Base-by-base conservation (phyloP, 2,113 vertebrate genomes). In the Melanostigma gelatinosum region DNA sequence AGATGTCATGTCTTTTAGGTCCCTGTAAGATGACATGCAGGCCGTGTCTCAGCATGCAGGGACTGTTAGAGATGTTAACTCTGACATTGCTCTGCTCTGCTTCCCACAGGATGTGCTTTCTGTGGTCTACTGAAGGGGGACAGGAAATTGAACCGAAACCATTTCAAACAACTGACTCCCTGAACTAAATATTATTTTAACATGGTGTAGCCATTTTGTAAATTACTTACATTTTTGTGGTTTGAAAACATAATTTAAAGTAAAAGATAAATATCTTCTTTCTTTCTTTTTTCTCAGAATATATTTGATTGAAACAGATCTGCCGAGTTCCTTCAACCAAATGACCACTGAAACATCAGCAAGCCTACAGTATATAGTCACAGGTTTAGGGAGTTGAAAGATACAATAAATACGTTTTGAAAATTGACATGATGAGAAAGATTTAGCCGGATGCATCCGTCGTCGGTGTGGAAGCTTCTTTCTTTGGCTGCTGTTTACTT, bases 1-100 rank as follows among this genome's bases (percentile, higher is more conserved):
- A 83, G 79, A 87, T 86, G 82, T 79, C 84, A 73, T 68, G 77
- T 79, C 68, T 75, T 67, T 74, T 6, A 91, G 34, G 66, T 77
- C 58, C 71, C 62, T 54, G 63, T 40, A 24, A 70, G 63, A 81
- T 85, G 66, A 76, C 81, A 88, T 38, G 60, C 75, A 80, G 83
- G 87, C 84, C 80, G 65, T 85, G 90, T 85, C 86, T 89, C 87
- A 83, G 87, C 88, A 87, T 70, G 91, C 72, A 82, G 60, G 77
- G 82, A 62, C 54, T 50, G 65, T 54, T 71, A 44, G 60, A 78
- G 72, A 55, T 72, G 75, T 80, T 68, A 55, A 69, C 79, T 69
- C 60, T 54, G 67, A 72, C 50, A 52, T 68, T 40, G 24, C 40
- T 55, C 24, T 62, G 42, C 66, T 73, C 54, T 13, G 29, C 46